Conservation (phyloP, 2,888 invertebrate genomes). For the Dicranocentrus wangi region DNA sequence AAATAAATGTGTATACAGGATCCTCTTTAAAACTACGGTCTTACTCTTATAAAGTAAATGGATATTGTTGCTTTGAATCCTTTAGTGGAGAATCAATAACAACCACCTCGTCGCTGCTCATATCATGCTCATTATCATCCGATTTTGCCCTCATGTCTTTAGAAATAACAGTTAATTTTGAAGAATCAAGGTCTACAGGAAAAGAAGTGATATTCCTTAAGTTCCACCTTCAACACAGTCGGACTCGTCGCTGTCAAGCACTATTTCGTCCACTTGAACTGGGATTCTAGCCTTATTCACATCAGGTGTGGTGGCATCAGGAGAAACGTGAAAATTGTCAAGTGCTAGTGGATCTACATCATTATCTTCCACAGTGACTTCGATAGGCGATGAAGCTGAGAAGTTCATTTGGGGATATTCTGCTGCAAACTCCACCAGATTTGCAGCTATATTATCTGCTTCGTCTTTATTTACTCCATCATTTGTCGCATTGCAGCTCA, state of each 20-base stretch:
- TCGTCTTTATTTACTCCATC: no score
- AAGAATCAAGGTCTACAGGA: slow-evolving; percentile 27
- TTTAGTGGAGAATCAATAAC: no score
- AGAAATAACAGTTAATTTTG: slow-evolving; percentile 15
- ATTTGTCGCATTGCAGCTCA: no score
- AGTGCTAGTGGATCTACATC: slow-evolving; percentile 21
- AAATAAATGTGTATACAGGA: no score
- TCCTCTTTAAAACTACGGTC: no score
- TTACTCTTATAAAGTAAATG: no score
- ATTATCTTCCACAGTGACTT: slow-evolving; percentile 3
- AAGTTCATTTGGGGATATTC: not conserved
- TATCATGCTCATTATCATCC: slow-evolving; percentile 21
- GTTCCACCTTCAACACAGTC: slow-evolving; percentile 23
- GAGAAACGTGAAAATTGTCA: no score
- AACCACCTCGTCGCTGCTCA: not conserved
- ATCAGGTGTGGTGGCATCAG: not conserved
- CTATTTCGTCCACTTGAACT: not conserved
- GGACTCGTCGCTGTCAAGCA: not conserved
- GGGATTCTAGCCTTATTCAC: not conserved
- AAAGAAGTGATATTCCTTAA: slow-evolving; percentile 34
- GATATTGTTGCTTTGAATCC: no score
- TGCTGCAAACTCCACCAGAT: no score
- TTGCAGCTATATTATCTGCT: no score
- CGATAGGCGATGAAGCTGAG: slow-evolving; percentile 6
- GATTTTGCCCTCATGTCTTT: slow-evolving; percentile 12